phyloP scores from a whole-genome alignment of 1,140 invertebrate species.

The Drosophila murphyi region DNA sequence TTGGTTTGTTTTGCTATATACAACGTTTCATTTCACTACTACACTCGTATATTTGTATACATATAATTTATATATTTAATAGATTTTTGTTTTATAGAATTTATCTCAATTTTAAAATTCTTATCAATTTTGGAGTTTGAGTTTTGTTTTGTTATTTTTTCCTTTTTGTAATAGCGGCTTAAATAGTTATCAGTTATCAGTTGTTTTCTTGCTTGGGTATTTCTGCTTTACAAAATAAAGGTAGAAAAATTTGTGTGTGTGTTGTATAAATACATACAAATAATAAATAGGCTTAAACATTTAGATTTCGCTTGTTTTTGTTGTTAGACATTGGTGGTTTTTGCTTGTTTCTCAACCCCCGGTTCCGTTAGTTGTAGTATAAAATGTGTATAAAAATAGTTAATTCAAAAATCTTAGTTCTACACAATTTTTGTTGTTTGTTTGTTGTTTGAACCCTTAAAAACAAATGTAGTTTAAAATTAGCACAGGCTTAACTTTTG shows the following conservation, averaged over 20 bases:
- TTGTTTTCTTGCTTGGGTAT: conserved; percentile 38
- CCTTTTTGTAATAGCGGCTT: conserved; percentile 56
- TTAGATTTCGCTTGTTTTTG: conserved; percentile 66
- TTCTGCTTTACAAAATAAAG: conserved; percentile 42
- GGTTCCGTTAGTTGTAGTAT: conserved; percentile 24
- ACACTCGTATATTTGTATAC: conserved; percentile 30
- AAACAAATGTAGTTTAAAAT: conserved; percentile 58
- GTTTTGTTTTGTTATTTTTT: conserved; percentile 18
- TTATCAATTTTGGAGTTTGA: conserved; percentile 64
- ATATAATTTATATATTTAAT: conserved; percentile 29
- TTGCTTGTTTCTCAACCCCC: conserved; percentile 10
- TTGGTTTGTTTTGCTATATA: conserved; percentile 47
- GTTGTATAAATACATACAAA: conserved; percentile 76
- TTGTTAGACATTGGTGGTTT: conserved; percentile 14
- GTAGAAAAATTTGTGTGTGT: conserved; percentile 58
- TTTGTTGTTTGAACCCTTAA: neutral
- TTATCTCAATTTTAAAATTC: conserved; percentile 58
- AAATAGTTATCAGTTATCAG: conserved; percentile 69
- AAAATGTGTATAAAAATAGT: conserved; percentile 78
- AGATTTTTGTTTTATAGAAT: conserved; percentile 2
- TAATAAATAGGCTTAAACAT: conserved; percentile 78
- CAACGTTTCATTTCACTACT: conserved; percentile 65
- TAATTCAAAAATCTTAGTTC: conserved; percentile 71
- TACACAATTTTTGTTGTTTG: conserved; percentile 48
- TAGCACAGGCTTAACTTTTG: conserved; percentile 46